phyloP scores from a whole-genome alignment of 2,797 vertebrate species.

The Myotis myotis region DNA sequence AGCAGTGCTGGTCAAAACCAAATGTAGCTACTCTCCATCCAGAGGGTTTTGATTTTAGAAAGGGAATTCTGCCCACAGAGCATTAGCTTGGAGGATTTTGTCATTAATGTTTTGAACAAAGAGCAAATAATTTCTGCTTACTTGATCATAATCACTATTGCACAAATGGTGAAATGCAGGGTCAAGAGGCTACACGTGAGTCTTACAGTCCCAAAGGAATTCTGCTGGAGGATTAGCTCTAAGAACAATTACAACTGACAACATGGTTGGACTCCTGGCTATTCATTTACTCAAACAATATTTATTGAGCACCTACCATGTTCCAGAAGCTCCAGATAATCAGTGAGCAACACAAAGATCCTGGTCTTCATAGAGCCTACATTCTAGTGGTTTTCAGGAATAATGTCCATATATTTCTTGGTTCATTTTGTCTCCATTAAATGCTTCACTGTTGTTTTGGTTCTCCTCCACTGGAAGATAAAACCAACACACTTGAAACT shows the following conservation, averaged over 20 bases:
- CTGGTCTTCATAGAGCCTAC: background rate
- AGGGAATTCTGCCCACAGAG: background rate
- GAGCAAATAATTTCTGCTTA: background rate
- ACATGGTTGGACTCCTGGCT: background rate
- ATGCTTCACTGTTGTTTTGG: background rate
- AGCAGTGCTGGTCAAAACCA: background rate
- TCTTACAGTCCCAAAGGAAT: background rate
- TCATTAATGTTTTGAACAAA: conserved; percentile 4
- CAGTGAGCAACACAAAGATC: background rate
- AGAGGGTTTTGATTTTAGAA: background rate
- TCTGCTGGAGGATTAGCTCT: background rate
- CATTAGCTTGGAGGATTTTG: background rate
- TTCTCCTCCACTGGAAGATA: background rate
- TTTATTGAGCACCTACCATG: background rate
- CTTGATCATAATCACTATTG: conserved; percentile 13
- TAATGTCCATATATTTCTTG: background rate
- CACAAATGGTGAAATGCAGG: background rate
- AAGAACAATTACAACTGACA: background rate
- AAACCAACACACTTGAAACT: background rate
- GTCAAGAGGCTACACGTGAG: background rate
- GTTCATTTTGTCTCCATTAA: background rate
- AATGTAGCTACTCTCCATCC: background rate
- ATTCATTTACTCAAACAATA: background rate
- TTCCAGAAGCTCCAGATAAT: background rate
- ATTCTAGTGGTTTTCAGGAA: background rate